Evolutionary conservation across 2,113 vertebrate species (phyloP).

Genomic region (Pluvianellus socialis): DNA sequence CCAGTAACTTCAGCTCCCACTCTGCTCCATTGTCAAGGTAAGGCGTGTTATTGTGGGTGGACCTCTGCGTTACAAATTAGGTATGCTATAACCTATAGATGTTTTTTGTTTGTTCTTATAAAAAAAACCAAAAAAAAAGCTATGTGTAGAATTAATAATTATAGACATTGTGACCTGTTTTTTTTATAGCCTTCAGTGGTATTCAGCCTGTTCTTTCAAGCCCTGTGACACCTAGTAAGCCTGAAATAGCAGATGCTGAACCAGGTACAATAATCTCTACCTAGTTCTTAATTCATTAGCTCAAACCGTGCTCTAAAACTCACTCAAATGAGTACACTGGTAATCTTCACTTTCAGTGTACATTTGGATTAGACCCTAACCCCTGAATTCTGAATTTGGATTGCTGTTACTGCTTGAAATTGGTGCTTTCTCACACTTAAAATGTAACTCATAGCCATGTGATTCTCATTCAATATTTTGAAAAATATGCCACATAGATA

Average conservation of each 20-base stretch:
- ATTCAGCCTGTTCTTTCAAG: slow-evolving; percentile 59
- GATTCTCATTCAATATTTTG: not conserved
- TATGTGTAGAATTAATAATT: not conserved
- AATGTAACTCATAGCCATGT: not conserved
- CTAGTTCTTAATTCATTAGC: not conserved
- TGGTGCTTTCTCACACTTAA: not conserved
- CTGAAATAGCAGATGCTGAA: slow-evolving; percentile 48
- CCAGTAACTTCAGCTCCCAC: not conserved
- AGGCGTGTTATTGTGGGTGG: not conserved
- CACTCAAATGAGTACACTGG: not conserved
- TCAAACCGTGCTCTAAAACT: not conserved
- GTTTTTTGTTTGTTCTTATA: not conserved
- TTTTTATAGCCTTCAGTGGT: slow-evolving; percentile 55
- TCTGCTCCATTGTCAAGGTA: not conserved
- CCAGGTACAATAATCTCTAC: slow-evolving; percentile 62
- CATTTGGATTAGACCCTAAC: not conserved
- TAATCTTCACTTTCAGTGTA: not conserved
- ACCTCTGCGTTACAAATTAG: not conserved
- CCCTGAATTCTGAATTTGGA: not conserved
- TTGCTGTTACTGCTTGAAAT: not conserved
- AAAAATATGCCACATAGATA: not conserved
- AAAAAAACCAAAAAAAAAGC: not conserved
- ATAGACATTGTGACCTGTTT: not conserved
- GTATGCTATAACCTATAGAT: not conserved
- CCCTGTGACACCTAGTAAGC: slow-evolving; percentile 50